phyloP scores from a whole-genome alignment of 1,140 invertebrate genomes.

The Drosophila lowei region DNA sequence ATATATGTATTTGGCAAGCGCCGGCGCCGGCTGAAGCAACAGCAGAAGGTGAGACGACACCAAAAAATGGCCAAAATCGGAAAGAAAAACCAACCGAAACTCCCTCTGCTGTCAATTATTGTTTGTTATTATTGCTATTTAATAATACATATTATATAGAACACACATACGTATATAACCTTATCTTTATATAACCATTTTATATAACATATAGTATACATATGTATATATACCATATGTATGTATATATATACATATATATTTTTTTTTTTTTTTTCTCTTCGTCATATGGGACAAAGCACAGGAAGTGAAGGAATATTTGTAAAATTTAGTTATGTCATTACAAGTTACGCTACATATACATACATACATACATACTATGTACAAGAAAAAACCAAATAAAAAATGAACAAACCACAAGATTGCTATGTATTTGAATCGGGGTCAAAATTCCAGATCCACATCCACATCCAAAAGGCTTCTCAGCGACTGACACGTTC shows the following conservation, averaged over 20 bases:
- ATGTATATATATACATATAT: slow-evolving; percentile 12
- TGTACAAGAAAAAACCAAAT: slow-evolving; percentile 38
- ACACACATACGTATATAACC: slow-evolving; percentile 45
- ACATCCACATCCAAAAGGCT: too few species aligned
- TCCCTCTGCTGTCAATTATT: slow-evolving; percentile 69
- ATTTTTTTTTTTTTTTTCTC: slow-evolving; percentile 43
- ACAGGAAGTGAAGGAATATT: slow-evolving; percentile 56
- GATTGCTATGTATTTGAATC: background rate
- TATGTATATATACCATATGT: slow-evolving; percentile 29
- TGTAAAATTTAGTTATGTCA: slow-evolving; percentile 58
- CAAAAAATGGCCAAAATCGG: background rate
- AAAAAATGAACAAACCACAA: slow-evolving; percentile 38
- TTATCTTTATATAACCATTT: slow-evolving; percentile 43
- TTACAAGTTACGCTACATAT: slow-evolving; percentile 54
- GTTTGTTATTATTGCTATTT: slow-evolving; percentile 69
- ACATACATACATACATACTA: slow-evolving; percentile 30
- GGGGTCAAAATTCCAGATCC: background rate
- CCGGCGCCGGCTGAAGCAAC: slow-evolving; percentile 69
- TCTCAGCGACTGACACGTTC: too few species aligned
- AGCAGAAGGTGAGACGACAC: slow-evolving; percentile 6
- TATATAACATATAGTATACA: slow-evolving; percentile 40
- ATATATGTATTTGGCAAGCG: slow-evolving; percentile 64
- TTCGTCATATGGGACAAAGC: slow-evolving; percentile 55
- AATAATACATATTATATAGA: slow-evolving; percentile 33
- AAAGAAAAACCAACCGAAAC: background rate